Base-by-base conservation (phyloP, 1,140 invertebrate species). In the Philotrypesis tridentata region DNA sequence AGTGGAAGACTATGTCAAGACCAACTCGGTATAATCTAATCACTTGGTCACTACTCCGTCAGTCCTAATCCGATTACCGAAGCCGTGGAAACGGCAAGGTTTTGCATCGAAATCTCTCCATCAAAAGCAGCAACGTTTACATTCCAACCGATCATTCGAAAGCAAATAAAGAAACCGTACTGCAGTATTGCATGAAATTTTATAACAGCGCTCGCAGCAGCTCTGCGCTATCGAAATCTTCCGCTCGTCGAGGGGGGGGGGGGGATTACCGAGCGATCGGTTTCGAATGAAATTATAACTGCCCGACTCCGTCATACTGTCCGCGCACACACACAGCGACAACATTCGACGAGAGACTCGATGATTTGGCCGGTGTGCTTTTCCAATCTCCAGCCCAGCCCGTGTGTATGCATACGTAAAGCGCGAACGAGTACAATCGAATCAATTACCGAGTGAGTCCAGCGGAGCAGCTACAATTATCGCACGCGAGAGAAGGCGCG, bases 261-360 rank as follows among this genome's bases (percentile, higher is more conserved):
- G 2, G 27, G 72, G 72, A 74, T 74, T 74, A 74, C 60, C 48
- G 72, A 74, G 72, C 72, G 27, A 74, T 74, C 72, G 72, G 43
- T 74, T 60, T 12, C 76, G 70, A 83, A 83, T 84, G 77, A 83
- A 86, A 85, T 85, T 84, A 83, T 84, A 78, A 75, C 73, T n/a
- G 67, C 61, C 23, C 78, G 12, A 74, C 81, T 27, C n/a, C 43
- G 27, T 27, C 17, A 43, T 55, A 7, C 31, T 8, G 25, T 11
- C 37, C 9, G 70, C 11, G n/a, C n/a, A n/a, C n/a, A n/a, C 17
- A 12, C 31, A 29, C 27, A 33, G 70, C 23, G 37, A 72, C 70
- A 72, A 40, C 67, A 27, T 43, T 72, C 27, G 11, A 7, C 55
- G 8, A 65, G 23, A n/a, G 65, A 29, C 65, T 67, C 65, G 67